These are phyloP conservation scores for Thalassophryne amazonica DNA, from an alignment of 2,797 vertebrate genomes.

Conservation along the genomic window DNA sequence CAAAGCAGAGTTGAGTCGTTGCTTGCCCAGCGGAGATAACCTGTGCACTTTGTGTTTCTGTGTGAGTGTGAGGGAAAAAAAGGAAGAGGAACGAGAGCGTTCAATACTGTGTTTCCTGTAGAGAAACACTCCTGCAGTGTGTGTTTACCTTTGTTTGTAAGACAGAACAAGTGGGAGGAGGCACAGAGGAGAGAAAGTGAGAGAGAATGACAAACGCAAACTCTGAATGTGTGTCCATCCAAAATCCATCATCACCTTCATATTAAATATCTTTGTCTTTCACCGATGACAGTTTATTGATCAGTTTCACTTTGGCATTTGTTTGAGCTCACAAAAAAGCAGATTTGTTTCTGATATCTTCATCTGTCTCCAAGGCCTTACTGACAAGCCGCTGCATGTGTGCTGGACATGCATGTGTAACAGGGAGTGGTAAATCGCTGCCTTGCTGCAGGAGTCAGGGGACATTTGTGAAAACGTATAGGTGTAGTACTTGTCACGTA, in stretches of 20 bases:
- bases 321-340: background rate
- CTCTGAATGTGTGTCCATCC: background rate
- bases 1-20: conserved; percentile 35
- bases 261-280: background rate
- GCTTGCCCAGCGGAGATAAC: conserved; percentile 28
- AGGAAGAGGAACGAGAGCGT: conserved; percentile 1
- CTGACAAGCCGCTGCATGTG: too few relatives aligned
- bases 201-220: conserved; percentile 7
- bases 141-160: conserved; percentile 31
- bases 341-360: background rate
- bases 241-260: conserved; percentile 19
- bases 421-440: too few relatives aligned
- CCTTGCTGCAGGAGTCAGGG: too few relatives aligned
- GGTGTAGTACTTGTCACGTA: too few relatives aligned
- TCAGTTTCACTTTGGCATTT: conserved; percentile 5
- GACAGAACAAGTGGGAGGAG: conserved; percentile 16
- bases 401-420: too few relatives aligned
- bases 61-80: background rate
- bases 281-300: conserved; percentile 9
- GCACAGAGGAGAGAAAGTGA: conserved; percentile 1
- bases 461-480: too few relatives aligned
- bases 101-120: conserved; percentile 19
- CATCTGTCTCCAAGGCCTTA: background rate
- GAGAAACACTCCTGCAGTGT: conserved; percentile 30
- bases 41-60: conserved; percentile 13